Evolutionary conservation across 2,113 vertebrate genomes (phyloP).

Genomic region (Nycticorax nycticorax): DNA sequence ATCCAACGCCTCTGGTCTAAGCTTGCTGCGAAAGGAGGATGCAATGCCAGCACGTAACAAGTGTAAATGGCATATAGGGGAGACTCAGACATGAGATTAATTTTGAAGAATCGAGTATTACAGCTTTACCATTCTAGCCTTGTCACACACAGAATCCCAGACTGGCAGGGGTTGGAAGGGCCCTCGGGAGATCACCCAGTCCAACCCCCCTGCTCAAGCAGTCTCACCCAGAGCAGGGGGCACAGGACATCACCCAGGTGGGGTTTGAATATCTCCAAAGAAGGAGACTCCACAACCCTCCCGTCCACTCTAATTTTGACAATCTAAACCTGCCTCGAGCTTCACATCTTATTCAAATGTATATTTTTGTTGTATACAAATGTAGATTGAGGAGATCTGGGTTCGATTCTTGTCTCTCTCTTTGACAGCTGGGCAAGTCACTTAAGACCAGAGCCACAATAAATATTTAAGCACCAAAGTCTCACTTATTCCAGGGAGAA

Average conservation of each 20-base stretch:
- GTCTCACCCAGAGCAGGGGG: no score
- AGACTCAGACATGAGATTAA: neutral
- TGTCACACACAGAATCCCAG: no score
- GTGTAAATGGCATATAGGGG: neutral
- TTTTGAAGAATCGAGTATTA: neutral
- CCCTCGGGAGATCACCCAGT: no score
- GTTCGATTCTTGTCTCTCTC: neutral
- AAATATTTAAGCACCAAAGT: neutral
- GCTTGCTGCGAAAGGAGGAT: neutral
- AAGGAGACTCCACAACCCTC: no score
- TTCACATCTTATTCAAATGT: neutral
- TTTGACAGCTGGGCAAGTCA: neutral
- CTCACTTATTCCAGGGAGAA: neutral
- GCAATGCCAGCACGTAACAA: neutral
- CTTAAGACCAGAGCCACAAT: neutral
- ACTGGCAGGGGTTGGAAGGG: no score
- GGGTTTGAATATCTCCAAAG: no score
- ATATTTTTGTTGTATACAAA: neutral
- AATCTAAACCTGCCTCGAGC: neutral
- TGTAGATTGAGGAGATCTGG: neutral
- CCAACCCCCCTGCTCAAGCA: no score
- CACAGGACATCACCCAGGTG: no score
- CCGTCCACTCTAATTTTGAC: neutral
- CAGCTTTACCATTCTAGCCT: neutral
- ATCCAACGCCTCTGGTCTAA: neutral